Evolutionary conservation across 92 coral and sea anemone species (phyloP).

Genomic region (Phenganax stokvisi): DNA sequence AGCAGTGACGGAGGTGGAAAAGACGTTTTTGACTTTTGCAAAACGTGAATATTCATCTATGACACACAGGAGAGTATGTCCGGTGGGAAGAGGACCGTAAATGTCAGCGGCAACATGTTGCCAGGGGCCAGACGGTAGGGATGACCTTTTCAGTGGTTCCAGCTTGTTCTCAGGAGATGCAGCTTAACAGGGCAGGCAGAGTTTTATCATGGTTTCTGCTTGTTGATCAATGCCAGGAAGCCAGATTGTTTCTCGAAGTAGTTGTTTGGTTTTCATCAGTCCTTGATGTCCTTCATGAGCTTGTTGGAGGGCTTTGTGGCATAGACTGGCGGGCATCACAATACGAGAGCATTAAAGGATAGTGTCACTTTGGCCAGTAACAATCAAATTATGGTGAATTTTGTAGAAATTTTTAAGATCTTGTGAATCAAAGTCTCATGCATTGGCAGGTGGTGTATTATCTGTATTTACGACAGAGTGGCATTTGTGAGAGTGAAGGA

Average conservation of each 20-base stretch:
- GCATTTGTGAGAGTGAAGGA: slow-evolving; percentile 22
- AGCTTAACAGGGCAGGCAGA: slow-evolving; percentile 50
- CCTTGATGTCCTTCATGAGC: slow-evolving; percentile 66
- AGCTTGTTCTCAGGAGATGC: slow-evolving; percentile 39
- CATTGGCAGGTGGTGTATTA: background rate
- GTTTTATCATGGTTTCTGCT: slow-evolving; percentile 41
- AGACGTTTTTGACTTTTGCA: slow-evolving; percentile 40
- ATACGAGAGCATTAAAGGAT: slow-evolving; percentile 40
- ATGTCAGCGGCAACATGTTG: slow-evolving; percentile 36
- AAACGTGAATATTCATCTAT: slow-evolving; percentile 43
- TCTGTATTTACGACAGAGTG: background rate
- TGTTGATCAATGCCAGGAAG: slow-evolving; percentile 49
- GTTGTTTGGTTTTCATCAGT: slow-evolving; percentile 48
- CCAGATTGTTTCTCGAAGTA: slow-evolving; percentile 53
- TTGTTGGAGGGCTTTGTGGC: slow-evolving; percentile 39
- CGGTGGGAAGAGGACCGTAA: slow-evolving; percentile 40
- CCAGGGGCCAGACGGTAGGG: slow-evolving; percentile 37
- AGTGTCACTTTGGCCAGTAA: slow-evolving; percentile 31
- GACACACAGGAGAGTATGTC: slow-evolving; percentile 34
- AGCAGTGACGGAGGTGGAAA: slow-evolving; percentile 31
- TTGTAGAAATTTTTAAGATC: slow-evolving; percentile 37
- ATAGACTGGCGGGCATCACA: slow-evolving; percentile 43
- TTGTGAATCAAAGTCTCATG: background rate
- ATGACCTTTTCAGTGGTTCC: slow-evolving; percentile 45
- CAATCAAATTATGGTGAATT: slow-evolving; percentile 42